A percentile compares a stretch with the other conserved stretches of the same genome.
phyloP scores from a whole-genome alignment of 2,888 invertebrate species.

The Drosophila suboccidentalis region DNA sequence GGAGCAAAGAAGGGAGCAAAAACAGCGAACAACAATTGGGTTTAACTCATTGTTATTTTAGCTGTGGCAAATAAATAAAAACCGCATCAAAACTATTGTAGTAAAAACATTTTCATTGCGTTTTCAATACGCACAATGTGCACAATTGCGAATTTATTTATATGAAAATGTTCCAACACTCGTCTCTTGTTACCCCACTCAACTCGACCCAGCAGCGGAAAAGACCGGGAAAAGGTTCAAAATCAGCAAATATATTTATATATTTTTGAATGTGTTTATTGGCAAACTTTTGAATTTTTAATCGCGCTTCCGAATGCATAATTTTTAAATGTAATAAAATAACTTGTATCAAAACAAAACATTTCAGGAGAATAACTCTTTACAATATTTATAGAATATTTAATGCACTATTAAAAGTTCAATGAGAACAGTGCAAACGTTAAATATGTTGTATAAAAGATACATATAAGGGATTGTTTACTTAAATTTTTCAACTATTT shows the following conservation, averaged over 20 bases:
- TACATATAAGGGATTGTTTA: too few species aligned
- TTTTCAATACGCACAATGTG: conserved; percentile 59
- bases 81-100: conserved; percentile 69
- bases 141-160: conserved; percentile 75
- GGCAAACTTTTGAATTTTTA: conserved; percentile 57
- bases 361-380: conserved; percentile 17
- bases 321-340: conserved; percentile 49
- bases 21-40: conserved; percentile 26
- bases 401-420: conserved; percentile 3
- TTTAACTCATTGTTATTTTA: conserved; percentile 23
- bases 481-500: not conserved
- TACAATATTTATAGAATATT: conserved; percentile 15
- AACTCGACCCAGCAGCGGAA: not conserved
- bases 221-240: conserved; percentile 19
- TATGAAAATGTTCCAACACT: conserved; percentile 14
- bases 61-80: conserved; percentile 66
- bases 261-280: conserved; percentile 30
- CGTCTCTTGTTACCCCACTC: conserved; percentile 5
- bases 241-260: conserved; percentile 26
- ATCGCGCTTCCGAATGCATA: conserved; percentile 42
- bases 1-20: conserved; percentile 15
- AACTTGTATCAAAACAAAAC: conserved; percentile 27
- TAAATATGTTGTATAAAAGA: too few species aligned
- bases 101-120: conserved; percentile 62
- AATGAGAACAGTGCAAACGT: not conserved